phyloP scores from a whole-genome alignment of 2,797 vertebrate genomes.

The Tenualosa thibaudeaui region DNA sequence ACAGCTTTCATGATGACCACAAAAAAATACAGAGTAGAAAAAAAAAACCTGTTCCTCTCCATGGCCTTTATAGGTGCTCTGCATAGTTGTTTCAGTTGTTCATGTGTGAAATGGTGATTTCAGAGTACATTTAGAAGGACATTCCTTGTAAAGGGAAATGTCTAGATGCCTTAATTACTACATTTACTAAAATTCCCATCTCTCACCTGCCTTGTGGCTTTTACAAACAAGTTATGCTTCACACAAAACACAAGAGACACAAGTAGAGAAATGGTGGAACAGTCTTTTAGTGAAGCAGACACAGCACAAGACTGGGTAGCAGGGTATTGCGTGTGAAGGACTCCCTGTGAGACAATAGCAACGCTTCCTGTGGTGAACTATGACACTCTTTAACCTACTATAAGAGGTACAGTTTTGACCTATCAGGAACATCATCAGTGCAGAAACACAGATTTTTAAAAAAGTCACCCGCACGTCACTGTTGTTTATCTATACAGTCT shows the following conservation, averaged over 20 bases:
- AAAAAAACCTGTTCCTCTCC: background rate
- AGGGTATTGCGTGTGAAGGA: background rate
- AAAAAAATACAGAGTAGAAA: conserved; percentile 41
- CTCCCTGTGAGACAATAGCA: background rate
- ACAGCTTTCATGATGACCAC: conserved; percentile 6
- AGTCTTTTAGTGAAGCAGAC: background rate
- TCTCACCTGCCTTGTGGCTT: background rate
- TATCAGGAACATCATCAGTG: background rate
- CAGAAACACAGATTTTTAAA: background rate
- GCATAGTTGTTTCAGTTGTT: background rate
- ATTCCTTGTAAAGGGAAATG: background rate
- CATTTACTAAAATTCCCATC: background rate
- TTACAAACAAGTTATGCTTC: background rate
- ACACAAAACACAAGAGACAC: background rate
- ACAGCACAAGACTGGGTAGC: background rate
- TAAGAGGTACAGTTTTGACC: background rate
- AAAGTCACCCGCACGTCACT: background rate
- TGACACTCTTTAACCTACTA: background rate
- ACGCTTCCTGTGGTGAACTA: background rate
- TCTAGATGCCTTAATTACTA: background rate
- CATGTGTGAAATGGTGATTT: background rate
- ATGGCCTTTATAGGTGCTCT: conserved; percentile 18
- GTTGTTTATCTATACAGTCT: background rate
- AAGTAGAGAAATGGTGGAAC: background rate
- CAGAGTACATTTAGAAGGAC: background rate